phyloP scores from a whole-genome alignment of 2,888 invertebrate species.

The Gastracanthus pulcherrimus region DNA sequence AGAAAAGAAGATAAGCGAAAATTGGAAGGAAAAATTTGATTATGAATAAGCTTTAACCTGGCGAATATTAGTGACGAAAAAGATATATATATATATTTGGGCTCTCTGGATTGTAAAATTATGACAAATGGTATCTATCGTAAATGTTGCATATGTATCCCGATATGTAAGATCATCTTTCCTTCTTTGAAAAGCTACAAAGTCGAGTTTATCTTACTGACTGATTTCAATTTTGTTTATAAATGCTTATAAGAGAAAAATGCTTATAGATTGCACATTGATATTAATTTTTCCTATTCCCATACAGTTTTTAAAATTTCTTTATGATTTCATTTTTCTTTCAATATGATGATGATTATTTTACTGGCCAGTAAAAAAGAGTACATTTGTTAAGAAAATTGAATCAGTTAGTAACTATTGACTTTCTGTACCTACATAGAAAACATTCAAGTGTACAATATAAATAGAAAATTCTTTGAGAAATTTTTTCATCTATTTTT shows the following conservation, averaged over 20 bases:
- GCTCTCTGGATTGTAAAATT: conserved; percentile 20
- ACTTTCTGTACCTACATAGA: not conserved
- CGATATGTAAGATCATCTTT: not conserved
- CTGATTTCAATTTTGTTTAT: not conserved
- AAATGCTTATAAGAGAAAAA: too few species aligned
- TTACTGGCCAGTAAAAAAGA: too few species aligned
- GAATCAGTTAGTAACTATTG: not conserved
- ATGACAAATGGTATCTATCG: not conserved
- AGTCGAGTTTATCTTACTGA: not conserved
- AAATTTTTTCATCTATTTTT: not conserved
- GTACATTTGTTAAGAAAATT: too few species aligned
- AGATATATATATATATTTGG: not conserved
- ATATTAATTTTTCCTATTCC: too few species aligned
- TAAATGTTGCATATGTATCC: not conserved
- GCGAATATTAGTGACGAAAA: not conserved
- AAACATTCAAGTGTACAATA: not conserved
- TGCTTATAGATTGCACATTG: too few species aligned
- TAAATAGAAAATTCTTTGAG: not conserved
- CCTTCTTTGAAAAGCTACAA: not conserved
- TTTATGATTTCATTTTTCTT: too few species aligned
- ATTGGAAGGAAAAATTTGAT: not conserved
- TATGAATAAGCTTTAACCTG: not conserved
- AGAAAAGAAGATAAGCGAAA: not conserved
- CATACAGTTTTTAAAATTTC: too few species aligned
- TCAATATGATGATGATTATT: too few species aligned